Evolutionary conservation across 2,797 vertebrate species (phyloP), one percentile per base, ranked within the genome.

Genomic region (Ptychobarbus kaznakovi): DNA sequence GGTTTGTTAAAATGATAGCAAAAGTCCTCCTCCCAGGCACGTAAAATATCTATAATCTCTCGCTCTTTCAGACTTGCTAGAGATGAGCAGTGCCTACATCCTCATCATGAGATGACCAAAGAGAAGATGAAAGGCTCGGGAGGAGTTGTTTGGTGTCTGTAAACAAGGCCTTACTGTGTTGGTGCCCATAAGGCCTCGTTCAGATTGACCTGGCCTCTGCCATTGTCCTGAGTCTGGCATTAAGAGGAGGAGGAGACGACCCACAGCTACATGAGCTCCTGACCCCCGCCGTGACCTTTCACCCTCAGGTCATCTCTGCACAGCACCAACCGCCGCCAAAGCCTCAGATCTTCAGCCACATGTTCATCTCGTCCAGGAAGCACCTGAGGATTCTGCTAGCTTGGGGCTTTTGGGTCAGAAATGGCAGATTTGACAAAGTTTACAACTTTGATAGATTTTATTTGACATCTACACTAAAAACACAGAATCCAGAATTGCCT

Each of bases 341-440:
- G 90, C 89, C 89, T 91, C 80, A 81, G 73, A 92, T 85, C 92
- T 92, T 92, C 92, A 92, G 92, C 90, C 93, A 90, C 49, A 90
- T 87, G 83, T 69, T 81, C 49, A 20, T 87, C 89, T 86, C 61
- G 68, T 58, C 35, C 49, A 69, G 73, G 46, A 56, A 56, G 38
- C 82, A 84, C 74, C 82, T 84, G 82, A 58, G 66, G 9, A 35
- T 78, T 40, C 40, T 40, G 40, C 40, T 40, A 1, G 25, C 42
- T 35, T 13, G 11, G 11, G 0, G 1, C 15, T 22, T 20, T n/a
- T 25, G 46, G 28, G 15, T 66, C 25, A 46, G 38, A 46, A 35
- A n/a, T 46, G 25, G 22, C 40, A 61, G 15, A 65, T 65, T 8
- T 32, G 28, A 32, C 63, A 11, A 61, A 12, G 7, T 32, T 18